Evolutionary conservation across 2,113 vertebrate genomes (phyloP).

Genomic region (Hippocampus mohnikei): DNA sequence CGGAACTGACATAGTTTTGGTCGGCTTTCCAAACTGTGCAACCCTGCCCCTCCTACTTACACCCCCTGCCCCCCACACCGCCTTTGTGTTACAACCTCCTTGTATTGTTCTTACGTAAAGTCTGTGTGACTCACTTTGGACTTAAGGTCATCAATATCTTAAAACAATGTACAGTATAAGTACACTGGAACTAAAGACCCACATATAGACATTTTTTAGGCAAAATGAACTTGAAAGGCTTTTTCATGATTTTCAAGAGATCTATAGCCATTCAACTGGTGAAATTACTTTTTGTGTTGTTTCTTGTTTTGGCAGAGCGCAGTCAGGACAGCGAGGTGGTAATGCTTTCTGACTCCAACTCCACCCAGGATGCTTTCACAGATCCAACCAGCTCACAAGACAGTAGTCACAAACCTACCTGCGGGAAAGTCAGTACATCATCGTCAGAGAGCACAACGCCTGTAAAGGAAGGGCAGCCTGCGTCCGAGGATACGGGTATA

Average conservation of each 20-base stretch:
- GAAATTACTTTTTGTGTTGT: slow-evolving; percentile 15
- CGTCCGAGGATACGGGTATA: slow-evolving; percentile 79
- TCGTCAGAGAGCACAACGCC: slow-evolving; percentile 72
- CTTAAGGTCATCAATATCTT: not conserved
- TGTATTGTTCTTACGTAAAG: slow-evolving; percentile 20
- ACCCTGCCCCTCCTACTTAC: slow-evolving; percentile 6
- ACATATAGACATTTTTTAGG: not conserved
- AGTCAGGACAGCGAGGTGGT: slow-evolving; percentile 94
- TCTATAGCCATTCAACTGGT: slow-evolving; percentile 2
- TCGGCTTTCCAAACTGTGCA: slow-evolving; percentile 35
- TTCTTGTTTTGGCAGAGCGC: slow-evolving; percentile 77
- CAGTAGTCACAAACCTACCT: slow-evolving; percentile 78
- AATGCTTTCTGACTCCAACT: slow-evolving; percentile 93
- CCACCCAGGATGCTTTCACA: slow-evolving; percentile 90
- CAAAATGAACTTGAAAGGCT: not conserved
- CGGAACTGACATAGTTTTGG: slow-evolving; percentile 54
- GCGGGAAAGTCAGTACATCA: slow-evolving; percentile 75
- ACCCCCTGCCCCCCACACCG: not conserved
- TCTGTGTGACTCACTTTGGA: not conserved
- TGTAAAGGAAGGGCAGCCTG: slow-evolving; percentile 74
- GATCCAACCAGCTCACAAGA: slow-evolving; percentile 88
- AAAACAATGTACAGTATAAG: not conserved
- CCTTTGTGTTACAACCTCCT: slow-evolving; percentile 16
- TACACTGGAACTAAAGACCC: not conserved
- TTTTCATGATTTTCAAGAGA: slow-evolving; percentile 10